Evolutionary conservation across 2,797 vertebrate genomes (phyloP).

Genomic region (Anisognathus igniventris): DNA sequence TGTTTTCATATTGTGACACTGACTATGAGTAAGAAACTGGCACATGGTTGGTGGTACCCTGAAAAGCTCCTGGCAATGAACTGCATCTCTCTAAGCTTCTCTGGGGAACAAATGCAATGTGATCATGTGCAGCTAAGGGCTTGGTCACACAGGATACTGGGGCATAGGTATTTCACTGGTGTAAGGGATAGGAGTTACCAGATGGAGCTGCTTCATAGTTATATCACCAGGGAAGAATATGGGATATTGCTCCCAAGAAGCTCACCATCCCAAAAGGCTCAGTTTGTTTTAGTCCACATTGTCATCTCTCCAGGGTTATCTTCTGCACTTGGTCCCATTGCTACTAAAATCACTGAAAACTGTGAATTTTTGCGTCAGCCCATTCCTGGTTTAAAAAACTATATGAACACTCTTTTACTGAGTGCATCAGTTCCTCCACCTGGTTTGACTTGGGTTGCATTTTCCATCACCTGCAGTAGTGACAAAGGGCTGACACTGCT

Average conservation of each 20-base stretch:
- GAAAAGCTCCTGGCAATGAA: background rate
- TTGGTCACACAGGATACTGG: background rate
- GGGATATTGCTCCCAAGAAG: background rate
- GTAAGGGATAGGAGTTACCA: background rate
- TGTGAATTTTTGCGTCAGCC: background rate
- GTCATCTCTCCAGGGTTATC: background rate
- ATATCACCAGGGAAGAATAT: background rate
- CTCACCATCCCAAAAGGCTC: background rate
- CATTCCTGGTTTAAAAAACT: background rate
- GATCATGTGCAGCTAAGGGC: background rate
- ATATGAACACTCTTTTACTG: background rate
- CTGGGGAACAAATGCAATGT: background rate
- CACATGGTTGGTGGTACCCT: background rate
- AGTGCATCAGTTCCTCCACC: background rate
- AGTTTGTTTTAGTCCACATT: background rate
- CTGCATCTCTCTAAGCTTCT: background rate
- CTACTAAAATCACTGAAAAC: background rate
- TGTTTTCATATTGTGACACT: background rate
- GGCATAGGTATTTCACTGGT: background rate
- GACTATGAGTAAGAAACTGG: background rate
- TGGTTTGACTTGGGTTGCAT: background rate
- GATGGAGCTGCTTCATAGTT: background rate
- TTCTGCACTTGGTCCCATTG: background rate
- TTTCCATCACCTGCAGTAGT: background rate
- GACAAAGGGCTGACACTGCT: background rate